Evolutionary conservation across 2,113 vertebrate genomes (phyloP).

Genomic region (Gorsachius goisagi): DNA sequence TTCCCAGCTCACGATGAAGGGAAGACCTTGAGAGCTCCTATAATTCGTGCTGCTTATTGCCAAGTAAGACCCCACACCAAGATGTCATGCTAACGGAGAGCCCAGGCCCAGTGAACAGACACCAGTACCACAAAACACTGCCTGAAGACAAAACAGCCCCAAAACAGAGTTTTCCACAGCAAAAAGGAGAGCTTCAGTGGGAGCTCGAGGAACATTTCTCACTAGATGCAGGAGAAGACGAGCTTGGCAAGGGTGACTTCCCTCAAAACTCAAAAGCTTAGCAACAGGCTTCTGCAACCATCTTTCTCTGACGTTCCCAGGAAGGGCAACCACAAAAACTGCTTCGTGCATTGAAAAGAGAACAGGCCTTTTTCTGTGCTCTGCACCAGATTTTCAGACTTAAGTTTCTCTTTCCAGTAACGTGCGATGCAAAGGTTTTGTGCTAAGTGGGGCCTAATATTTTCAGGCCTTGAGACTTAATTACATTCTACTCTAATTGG

Average conservation of each 20-base stretch:
- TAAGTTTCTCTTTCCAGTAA: neutral
- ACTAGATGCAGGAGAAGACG: neutral
- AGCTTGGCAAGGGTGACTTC: neutral
- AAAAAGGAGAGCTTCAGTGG: neutral
- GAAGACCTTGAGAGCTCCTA: neutral
- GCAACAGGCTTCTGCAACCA: neutral
- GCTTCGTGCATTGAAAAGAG: neutral
- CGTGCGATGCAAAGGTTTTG: accelerated
- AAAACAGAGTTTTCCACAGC: neutral
- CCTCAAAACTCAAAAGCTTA: neutral
- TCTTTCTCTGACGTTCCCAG: neutral
- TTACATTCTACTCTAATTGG: neutral
- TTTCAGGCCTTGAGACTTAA: slow-evolving; percentile 18
- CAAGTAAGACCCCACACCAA: neutral
- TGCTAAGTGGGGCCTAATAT: neutral
- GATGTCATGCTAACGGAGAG: accelerated
- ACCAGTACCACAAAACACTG: no score
- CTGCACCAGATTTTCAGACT: neutral
- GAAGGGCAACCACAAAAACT: neutral
- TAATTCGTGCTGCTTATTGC: accelerated
- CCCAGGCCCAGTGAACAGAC: neutral
- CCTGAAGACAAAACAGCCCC: neutral
- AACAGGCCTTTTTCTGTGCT: neutral
- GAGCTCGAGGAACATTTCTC: neutral
- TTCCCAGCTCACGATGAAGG: neutral